Base-by-base conservation (phyloP, 2,113 vertebrate genomes). In the Coreoperca whiteheadi region DNA sequence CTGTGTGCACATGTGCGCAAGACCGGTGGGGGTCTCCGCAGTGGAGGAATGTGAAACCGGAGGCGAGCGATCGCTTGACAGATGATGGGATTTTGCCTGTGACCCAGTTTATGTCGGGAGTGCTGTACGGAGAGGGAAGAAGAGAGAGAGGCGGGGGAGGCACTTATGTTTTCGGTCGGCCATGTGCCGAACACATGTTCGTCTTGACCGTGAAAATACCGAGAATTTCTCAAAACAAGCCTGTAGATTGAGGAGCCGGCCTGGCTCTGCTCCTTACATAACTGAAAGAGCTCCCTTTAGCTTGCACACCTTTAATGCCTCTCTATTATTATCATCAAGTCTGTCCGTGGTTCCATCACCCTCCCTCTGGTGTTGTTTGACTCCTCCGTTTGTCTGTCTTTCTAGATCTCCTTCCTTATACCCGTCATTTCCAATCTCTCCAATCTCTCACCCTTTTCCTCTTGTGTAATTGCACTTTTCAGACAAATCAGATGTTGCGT, bases 181-280 rank as follows among this genome's bases (percentile, higher is more conserved):
- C 93, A 94, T 94, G 94, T 95, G 94, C 92, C 86, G 75, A 82
- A 87, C 94, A 95, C 92, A 94, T 94, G 94, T 90, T 77, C 21
- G 74, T 68, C 79, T 81, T 90, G 90, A 92, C 92, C 85, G 87
- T 93, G 91, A 90, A 92, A 91, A 91, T 90, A 88, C 83, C 81
- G 57, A 88, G 82, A 84, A 89, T 88, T 93, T 93, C 89, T 92
- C 83, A 78, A 91, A 90, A 93, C 92, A 93, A 89, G 88, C 87
- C 78, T 82, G 81, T 28, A 85, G 86, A 85, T 88, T 59, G 80
- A 90, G 72, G 56, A 54, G 39, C 67, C 41, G 50, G 83, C 82
- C 70, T 50, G 77, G 50, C 85, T 72, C 41, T 65, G 73, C 59
- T 86, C 86, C 92, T 93, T 95, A 90, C 91, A 88, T 93, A 95